Base-by-base conservation (phyloP, 37 sponge, comb jelly and placozoan genomes). In the Agelas oroides region DNA sequence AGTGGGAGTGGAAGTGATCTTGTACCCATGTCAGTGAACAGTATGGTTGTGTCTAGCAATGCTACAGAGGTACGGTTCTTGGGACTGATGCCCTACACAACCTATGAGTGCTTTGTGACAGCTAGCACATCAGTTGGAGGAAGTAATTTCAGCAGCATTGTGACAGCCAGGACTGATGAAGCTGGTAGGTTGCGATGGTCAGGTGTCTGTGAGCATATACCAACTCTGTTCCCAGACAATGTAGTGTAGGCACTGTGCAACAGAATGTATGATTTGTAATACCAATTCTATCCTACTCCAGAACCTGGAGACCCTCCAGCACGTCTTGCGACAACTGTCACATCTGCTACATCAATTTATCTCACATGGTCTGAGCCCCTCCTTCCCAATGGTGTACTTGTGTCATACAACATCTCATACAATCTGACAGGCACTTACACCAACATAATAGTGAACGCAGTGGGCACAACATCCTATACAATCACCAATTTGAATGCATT, bases 231-330 rank as follows among this genome's bases (percentile, higher is more conserved):
- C n/a, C n/a, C n/a, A n/a, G n/a, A n/a, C n/a, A n/a, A n/a, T n/a
- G n/a, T n/a, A n/a, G n/a, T n/a, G n/a, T n/a, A n/a, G n/a, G n/a
- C n/a, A n/a, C n/a, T n/a, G n/a, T n/a, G n/a, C n/a, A n/a, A n/a
- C n/a, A n/a, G n/a, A n/a, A n/a, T n/a, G n/a, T 46, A 46, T 46
- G 46, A 8, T 46, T 3, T 46, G 8, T 8, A 46, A n/a, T n/a
- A n/a, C n/a, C 46, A 46, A 3, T 46, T 8, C 8, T 13, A 33
- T 67, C 20, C 27, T 8, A 24, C 68, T 31, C 11, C 68, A 67
- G 68, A 67, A 34, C 68, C 68, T 67, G 68, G 68, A 32, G 68
- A 67, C 32, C 33, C 68, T 32, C 68, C 68, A 33, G 33, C 68
- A 19, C 11, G 27, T 8, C 27, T 67, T 30, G 33, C 5, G 33